Evolutionary conservation across 1,140 invertebrate genomes (phyloP).

Genomic region (Amphibalanus amphitrite): DNA sequence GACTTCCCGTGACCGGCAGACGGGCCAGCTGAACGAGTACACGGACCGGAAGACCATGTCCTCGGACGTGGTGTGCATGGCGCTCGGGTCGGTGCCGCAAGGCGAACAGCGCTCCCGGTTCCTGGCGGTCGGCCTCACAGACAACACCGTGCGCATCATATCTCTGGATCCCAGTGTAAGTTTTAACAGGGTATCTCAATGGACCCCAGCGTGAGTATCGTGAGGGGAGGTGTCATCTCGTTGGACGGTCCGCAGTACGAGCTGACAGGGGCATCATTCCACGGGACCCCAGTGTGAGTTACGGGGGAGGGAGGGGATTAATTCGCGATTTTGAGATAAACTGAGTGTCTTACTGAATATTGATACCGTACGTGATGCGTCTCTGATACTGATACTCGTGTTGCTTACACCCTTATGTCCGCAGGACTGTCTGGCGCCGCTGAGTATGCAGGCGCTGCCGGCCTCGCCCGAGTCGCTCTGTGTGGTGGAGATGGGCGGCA

Average conservation of each 20-base stretch:
- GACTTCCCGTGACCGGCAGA: no score
- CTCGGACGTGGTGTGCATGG: slow-evolving; percentile 96
- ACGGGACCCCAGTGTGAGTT: no score
- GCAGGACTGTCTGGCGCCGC: slow-evolving; percentile 69
- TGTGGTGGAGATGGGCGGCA: slow-evolving; percentile 75
- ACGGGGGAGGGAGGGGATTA: no score
- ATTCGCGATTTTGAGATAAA: no score
- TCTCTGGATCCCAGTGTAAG: no score
- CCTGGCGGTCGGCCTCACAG: slow-evolving; percentile 86
- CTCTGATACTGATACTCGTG: no score
- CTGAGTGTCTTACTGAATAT: no score
- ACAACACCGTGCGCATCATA: slow-evolving; percentile 94
- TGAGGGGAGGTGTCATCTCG: no score
- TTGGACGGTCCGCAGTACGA: no score
- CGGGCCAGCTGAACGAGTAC: slow-evolving; percentile 94
- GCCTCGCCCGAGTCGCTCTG: slow-evolving; percentile 90
- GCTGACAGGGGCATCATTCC: not conserved
- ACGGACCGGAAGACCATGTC: slow-evolving; percentile 93
- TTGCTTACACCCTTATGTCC: no score
- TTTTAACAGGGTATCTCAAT: no score
- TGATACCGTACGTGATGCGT: no score
- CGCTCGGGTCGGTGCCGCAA: slow-evolving; percentile 77
- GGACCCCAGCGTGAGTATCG: slow-evolving; percentile 63
- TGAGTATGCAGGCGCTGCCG: slow-evolving; percentile 94
- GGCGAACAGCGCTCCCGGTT: slow-evolving; percentile 94